Conservation (phyloP, 2,888 invertebrate genomes). For the Disparrhopalites patrizii region DNA sequence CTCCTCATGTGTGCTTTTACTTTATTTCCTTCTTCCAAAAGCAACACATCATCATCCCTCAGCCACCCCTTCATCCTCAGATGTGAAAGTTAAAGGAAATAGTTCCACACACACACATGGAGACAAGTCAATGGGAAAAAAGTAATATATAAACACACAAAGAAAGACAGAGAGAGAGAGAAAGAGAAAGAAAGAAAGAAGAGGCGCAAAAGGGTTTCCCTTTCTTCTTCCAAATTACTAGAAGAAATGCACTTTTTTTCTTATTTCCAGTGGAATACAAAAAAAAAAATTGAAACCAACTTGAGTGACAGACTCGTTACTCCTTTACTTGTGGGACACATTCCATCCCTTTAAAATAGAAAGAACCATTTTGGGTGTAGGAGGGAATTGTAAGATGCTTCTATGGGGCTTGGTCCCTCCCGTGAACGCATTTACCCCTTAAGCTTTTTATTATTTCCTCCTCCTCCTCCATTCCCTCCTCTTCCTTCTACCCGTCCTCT, state of each 20-base stretch:
- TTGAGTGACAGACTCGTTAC: constrained; percentile 43
- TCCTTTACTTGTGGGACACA: constrained; percentile 26
- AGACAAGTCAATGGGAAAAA: too few species aligned
- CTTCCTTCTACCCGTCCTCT: too few species aligned
- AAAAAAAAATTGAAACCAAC: too few species aligned
- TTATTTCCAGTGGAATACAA: constrained; percentile 33
- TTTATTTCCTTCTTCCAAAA: background rate
- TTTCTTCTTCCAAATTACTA: constrained; percentile 37
- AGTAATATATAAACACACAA: background rate
- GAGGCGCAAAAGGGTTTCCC: constrained; percentile 32
- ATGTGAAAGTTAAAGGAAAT: too few species aligned
- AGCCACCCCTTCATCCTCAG: too few species aligned
- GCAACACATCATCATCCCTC: too few species aligned
- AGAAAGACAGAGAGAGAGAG: background rate
- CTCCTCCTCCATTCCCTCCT: background rate
- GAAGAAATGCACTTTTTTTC: constrained; percentile 17
- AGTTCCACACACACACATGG: too few species aligned
- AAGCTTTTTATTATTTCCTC: too few species aligned
- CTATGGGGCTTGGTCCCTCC: constrained; percentile 7
- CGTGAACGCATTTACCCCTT: constrained; percentile 34
- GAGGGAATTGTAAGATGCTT: too few species aligned
- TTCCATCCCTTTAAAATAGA: constrained; percentile 19
- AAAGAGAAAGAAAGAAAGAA: constrained; percentile 1
- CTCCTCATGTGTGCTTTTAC: too few species aligned
- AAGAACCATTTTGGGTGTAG: too few species aligned